Evolutionary conservation across 1,140 invertebrate genomes (phyloP), one percentile per base, ranked within the genome.

Genomic region (Drosophila lacteicornis): DNA sequence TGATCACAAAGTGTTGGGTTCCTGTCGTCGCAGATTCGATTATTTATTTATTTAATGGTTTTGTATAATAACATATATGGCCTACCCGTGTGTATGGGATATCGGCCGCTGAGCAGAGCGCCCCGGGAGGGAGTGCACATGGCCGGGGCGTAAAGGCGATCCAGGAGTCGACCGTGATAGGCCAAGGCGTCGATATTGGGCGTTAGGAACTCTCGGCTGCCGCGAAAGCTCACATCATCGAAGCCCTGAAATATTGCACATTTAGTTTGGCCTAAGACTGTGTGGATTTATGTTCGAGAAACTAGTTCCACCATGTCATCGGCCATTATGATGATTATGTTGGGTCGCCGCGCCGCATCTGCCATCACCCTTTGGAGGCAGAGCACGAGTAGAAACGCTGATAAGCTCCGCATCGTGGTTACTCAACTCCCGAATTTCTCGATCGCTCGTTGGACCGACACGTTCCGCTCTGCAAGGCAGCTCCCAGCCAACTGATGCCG

Each of bases 201-300:
- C 0, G 97, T 98, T 50, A 95, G 94, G 74, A 97, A 96, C 93
- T 98, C 96, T 70, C 96, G 94, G 1, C 96, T 96, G 3, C 97
- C 97, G 92, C 98, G 97, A 91, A 98, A 98, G 49, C 97, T 96
- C 7, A 98, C 96, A 93, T 98, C 97, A 92, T 97, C 97, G 94
- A 96, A 98, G 13, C 97, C 97, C 97, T 98, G 45, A 47, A 63
- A 65, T 12, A 12, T 2, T n/a, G 45, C 15, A 56, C 12, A 40
- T 55, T 55, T 40, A 2, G 12, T 49, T 59, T 33, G 25, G 22
- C 19, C 43, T 47, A 55, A 46, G 7, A 57, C 25, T 13, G 45
- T 17, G 13, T 30, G 47, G 71, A 57, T 75, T 66, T 33, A 45
- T 25, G 56, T 17, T 9, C 2, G 27, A 40, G 11, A 79, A 79